Percentiles rank a stretch among this genome's conserved stretches.
These are phyloP conservation scores for Drosophila quadrilineata DNA, from an alignment of 1,140 invertebrate genomes.

Conservation along the genomic window DNA sequence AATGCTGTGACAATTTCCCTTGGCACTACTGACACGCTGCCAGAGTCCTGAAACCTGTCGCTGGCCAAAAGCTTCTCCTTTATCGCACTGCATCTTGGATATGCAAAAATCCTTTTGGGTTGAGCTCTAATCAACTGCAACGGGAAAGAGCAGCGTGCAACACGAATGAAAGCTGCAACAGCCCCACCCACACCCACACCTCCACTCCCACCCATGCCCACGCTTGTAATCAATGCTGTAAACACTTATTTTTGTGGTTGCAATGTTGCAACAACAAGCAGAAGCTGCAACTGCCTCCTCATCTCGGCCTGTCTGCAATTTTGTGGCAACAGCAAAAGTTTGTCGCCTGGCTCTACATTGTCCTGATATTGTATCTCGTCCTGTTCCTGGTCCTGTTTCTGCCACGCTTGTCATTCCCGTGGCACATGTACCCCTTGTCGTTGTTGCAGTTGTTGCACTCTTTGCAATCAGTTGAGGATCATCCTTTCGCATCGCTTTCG, in stretches of 20 bases:
- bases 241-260: constrained; percentile 79
- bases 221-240: constrained; percentile 79
- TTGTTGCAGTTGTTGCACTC: constrained; percentile 6
- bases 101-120: constrained; percentile 65
- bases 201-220: constrained; percentile 44
- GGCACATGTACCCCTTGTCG: neutral
- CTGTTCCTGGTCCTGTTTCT: neutral
- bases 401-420: constrained; percentile 6
- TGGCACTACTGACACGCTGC: constrained; percentile 43
- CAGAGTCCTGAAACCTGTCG: too few relatives aligned
- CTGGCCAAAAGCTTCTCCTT: constrained; percentile 5
- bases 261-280: constrained; percentile 28
- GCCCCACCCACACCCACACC: constrained; percentile 39
- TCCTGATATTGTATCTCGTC: constrained; percentile 1
- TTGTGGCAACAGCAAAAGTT: constrained; percentile 51
- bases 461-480: constrained; percentile 32
- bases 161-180: constrained; percentile 1
- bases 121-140: constrained; percentile 65
- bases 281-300: neutral
- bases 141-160: too few relatives aligned
- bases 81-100: constrained; percentile 43
- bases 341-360: constrained; percentile 39
- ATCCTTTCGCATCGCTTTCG: constrained; percentile 17
- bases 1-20: constrained; percentile 10
- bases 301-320: constrained; percentile 24